Evolutionary conservation across 2,888 invertebrate genomes (phyloP), one percentile per base, ranked within the genome.

Genomic region (Ommatoiulus sabulosus): DNA sequence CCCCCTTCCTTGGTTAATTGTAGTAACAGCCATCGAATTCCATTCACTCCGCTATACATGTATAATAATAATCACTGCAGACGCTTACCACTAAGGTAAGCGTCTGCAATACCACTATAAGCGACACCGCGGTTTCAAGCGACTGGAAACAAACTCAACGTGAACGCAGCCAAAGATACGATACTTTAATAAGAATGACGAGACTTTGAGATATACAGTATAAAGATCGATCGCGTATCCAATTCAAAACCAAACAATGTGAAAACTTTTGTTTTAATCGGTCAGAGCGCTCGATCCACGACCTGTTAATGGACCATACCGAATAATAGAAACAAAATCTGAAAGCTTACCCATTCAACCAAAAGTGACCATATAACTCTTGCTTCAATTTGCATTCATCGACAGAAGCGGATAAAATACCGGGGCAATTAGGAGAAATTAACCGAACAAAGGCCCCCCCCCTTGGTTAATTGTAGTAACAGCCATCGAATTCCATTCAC

Each of bases 31-130:
- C 72, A 72, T 4, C 72, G 24, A 10, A 72, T 72, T 72, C 72
- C 72, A 72, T 72, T 72, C 72, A 72, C 10, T 35, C 5, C 2
- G 35, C 24, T 12, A 12, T 24, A 80, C n/a, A n/a, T n/a, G n/a
- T 80, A 80, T n/a, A n/a, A 80, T 80, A 80, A 63, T n/a, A 63
- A 72, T 5, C 57, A 57, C n/a, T 80, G n/a, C n/a, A n/a, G n/a
- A n/a, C n/a, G n/a, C n/a, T n/a, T n/a, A n/a, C n/a, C n/a, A n/a
- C n/a, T n/a, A n/a, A n/a, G n/a, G n/a, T n/a, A n/a, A n/a, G n/a
- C n/a, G n/a, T n/a, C n/a, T n/a, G n/a, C n/a, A n/a, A n/a, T n/a
- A n/a, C n/a, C n/a, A n/a, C n/a, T n/a, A n/a, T n/a, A n/a, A n/a
- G n/a, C n/a, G n/a, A n/a, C n/a, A n/a, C n/a, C n/a, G n/a, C n/a